Evolutionary conservation across 2,113 vertebrate species (phyloP).

Genomic region (Saccopteryx bilineata): DNA sequence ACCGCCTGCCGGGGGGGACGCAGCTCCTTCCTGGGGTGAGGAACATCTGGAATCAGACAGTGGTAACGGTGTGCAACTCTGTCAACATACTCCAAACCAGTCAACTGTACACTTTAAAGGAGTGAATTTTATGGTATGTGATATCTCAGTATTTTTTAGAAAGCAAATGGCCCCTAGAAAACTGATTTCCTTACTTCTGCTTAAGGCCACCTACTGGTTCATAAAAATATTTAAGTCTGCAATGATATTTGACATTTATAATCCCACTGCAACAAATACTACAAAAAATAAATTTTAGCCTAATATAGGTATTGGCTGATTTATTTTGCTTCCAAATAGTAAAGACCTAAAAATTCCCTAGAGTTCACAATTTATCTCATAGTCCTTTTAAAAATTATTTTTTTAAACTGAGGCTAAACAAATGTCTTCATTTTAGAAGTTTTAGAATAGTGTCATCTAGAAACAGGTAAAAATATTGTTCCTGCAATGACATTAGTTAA

Average conservation of each 20-base stretch:
- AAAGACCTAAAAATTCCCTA: conserved; percentile 44
- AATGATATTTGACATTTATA: not conserved
- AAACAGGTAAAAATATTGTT: conserved; percentile 40
- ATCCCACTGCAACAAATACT: not conserved
- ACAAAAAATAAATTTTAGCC: conserved; percentile 16
- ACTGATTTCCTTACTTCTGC: not conserved
- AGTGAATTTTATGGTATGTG: conserved; percentile 24
- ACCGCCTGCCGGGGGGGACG: not conserved
- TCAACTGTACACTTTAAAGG: not conserved
- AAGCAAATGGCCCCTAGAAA: not conserved
- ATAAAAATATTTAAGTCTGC: not conserved
- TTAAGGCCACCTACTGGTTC: not conserved
- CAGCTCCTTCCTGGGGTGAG: not conserved
- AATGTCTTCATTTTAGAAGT: conserved; percentile 46
- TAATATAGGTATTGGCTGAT: conserved; percentile 27
- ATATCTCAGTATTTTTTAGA: not conserved
- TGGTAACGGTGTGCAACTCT: not conserved
- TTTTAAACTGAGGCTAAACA: conserved; percentile 50
- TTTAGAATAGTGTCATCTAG: conserved; percentile 42
- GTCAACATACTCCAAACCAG: not conserved
- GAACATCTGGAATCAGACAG: conserved; percentile 26
- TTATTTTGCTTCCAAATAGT: conserved; percentile 63
- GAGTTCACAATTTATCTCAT: conserved; percentile 26
- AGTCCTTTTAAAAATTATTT: conserved; percentile 49
- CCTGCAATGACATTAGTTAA: not conserved